Evolutionary conservation across 1,140 invertebrate genomes (phyloP).

Genomic region (Eupristina koningsbergeri): DNA sequence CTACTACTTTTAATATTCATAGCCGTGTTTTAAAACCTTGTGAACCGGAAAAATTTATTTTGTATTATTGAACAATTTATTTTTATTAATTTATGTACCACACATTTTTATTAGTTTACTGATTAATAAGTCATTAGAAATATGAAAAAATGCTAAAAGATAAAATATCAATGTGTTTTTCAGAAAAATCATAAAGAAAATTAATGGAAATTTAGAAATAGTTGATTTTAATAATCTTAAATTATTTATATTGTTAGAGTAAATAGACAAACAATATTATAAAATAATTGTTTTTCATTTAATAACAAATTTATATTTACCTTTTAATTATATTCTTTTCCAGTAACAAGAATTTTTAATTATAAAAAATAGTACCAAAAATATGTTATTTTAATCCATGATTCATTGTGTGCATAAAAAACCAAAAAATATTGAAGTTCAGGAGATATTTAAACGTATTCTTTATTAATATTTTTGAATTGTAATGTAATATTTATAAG

Average conservation of each 20-base stretch:
- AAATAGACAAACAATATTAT: too few species aligned
- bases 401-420: background rate
- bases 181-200: too few species aligned
- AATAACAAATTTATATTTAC: background rate
- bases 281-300: background rate
- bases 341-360: background rate
- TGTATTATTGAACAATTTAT: slow-evolving; percentile 1
- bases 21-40: background rate
- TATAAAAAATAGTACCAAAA: background rate
- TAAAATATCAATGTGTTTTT: too few species aligned
- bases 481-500: background rate
- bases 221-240: too few species aligned
- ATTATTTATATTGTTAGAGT: too few species aligned
- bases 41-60: background rate
- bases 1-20: background rate
- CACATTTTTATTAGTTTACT: background rate
- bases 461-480: background rate
- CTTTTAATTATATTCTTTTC: background rate
- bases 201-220: too few species aligned
- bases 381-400: background rate
- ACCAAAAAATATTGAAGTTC: background rate
- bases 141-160: too few species aligned
- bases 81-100: background rate
- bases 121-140: background rate
- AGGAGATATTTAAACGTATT: background rate